These are phyloP conservation scores for Peromyscus eremicus DNA, from an alignment of 2,797 vertebrate species.

Conservation along the genomic window DNA sequence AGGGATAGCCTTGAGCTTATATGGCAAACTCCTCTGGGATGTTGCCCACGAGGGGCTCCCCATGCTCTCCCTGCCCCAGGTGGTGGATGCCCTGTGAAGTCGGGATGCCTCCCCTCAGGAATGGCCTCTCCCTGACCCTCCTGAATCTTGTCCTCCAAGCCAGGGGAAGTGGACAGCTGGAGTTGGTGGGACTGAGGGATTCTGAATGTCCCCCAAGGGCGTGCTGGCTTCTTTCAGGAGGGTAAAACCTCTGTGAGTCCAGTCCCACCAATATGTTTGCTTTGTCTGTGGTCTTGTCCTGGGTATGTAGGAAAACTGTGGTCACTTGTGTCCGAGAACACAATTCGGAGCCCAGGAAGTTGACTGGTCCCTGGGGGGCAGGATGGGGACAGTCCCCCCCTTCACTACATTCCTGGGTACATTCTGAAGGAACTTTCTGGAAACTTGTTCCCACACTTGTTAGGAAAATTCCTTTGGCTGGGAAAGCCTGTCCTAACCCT, in stretches of 20 bases:
- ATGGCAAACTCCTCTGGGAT: neutral
- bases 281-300: neutral
- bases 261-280: neutral
- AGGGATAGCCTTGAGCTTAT: neutral
- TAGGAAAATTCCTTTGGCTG: slow-evolving; percentile 59
- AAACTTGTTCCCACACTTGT: slow-evolving; percentile 54
- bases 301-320: neutral
- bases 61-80: neutral
- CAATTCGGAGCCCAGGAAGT: neutral
- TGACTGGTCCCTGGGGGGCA: neutral
- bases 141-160: neutral
- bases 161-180: neutral
- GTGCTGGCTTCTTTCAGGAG: neutral
- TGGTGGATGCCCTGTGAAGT: neutral
- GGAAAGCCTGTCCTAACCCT: slow-evolving; percentile 54
- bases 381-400: neutral
- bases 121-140: neutral
- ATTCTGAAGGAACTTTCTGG: slow-evolving; percentile 58
- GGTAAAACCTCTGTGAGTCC: neutral
- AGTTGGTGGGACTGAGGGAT: neutral
- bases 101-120: accelerated
- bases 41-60: neutral
- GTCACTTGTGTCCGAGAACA: neutral
- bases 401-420: neutral
- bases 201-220: neutral